A percentile compares a stretch with the other conserved stretches of the same genome.
Conservation (phyloP, 2,797 vertebrate genomes). For the Platyrinchus mystaceus region DNA sequence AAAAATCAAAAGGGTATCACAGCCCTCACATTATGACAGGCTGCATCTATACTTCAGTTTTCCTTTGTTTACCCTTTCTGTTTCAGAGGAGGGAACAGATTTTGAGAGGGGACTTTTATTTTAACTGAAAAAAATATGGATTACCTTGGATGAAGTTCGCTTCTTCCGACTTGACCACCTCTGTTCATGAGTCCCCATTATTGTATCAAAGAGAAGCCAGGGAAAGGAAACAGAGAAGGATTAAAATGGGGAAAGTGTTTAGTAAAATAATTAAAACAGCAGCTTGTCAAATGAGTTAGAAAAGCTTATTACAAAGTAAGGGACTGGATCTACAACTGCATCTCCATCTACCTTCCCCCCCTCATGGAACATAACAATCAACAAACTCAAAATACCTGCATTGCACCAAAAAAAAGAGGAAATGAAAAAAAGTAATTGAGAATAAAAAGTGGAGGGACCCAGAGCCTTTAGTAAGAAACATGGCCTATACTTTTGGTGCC, state of each 20-base stretch:
- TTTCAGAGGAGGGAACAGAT: background rate
- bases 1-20: background rate
- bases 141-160: slow-evolving; percentile 79
- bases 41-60: background rate
- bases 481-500: slow-evolving; percentile 38
- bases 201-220: background rate
- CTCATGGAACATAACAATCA: background rate
- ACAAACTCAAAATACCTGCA: slow-evolving; percentile 39
- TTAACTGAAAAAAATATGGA: background rate
- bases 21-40: background rate
- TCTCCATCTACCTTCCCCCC: background rate
- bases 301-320: background rate
- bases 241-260: background rate
- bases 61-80: background rate
- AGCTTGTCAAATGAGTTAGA: background rate
- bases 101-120: background rate
- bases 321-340: background rate
- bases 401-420: background rate
- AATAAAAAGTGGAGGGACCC: background rate
- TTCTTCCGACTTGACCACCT: slow-evolving; percentile 84
- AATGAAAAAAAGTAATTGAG: background rate
- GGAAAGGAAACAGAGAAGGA: background rate
- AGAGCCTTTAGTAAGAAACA: slow-evolving; percentile 52
- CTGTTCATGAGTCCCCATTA: slow-evolving; percentile 64
- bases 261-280: slow-evolving; percentile 17